A percentile compares a stretch with the other conserved stretches of the same genome.
phyloP scores from a whole-genome alignment of 2,797 vertebrate genomes.

The Melanotaenia trifasciata region DNA sequence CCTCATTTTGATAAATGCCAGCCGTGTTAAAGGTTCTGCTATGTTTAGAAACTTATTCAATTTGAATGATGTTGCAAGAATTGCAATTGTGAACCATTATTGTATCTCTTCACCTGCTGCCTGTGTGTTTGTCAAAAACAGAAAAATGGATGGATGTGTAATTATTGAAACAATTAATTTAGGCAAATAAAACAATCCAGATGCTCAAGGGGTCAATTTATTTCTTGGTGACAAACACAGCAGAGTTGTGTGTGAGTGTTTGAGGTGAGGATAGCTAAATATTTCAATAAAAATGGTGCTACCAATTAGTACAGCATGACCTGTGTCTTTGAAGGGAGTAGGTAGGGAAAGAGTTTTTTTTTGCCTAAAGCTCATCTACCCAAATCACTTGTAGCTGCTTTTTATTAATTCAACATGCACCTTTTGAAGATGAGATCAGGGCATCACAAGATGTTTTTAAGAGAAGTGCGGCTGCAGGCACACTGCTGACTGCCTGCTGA shows the following conservation, averaged over 20 bases:
- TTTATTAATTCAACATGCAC: constrained; percentile 59
- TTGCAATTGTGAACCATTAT: constrained; percentile 35
- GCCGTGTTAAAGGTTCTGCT: not conserved
- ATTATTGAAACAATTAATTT: not conserved
- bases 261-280: not conserved
- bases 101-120: constrained; percentile 16
- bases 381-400: constrained; percentile 18
- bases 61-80: constrained; percentile 1
- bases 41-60: not conserved
- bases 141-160: constrained; percentile 2
- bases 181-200: constrained; percentile 19
- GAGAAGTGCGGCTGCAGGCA: constrained; percentile 24
- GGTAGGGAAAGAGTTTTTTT: constrained; percentile 20
- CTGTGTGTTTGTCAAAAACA: constrained; percentile 33
- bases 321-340: constrained; percentile 10
- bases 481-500: constrained; percentile 53
- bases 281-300: not conserved
- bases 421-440: constrained; percentile 42
- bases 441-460: constrained; percentile 20
- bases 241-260: constrained; percentile 4
- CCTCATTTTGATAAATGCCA: not conserved
- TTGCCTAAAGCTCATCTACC: constrained; percentile 15
- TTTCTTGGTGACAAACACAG: constrained; percentile 24
- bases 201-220: constrained; percentile 4
- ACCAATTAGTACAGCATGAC: constrained; percentile 8